Percentiles rank a stretch among this genome's conserved stretches.
Evolutionary conservation across 92 coral and sea anemone genomes (phyloP).

Genomic region (Paramuricea clavata): DNA sequence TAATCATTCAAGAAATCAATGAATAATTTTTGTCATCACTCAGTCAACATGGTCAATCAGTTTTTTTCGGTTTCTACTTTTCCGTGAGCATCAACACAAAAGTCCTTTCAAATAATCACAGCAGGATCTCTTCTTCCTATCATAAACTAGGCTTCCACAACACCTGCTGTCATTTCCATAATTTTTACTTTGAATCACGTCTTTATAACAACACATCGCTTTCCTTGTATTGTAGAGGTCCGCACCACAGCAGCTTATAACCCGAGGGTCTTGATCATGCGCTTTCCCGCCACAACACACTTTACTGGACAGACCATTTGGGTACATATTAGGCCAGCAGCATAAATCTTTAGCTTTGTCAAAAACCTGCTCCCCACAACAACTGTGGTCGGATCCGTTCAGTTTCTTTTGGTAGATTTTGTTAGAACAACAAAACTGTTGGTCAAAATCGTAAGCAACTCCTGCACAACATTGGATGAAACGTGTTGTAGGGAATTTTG

Average conservation of each 20-base stretch:
- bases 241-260: not conserved
- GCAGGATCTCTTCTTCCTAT: not conserved
- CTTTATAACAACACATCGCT: not conserved
- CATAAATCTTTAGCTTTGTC: not conserved
- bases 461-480: not conserved
- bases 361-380: not conserved
- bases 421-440: slow-evolving; percentile 9
- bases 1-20: not conserved
- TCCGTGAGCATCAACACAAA: not conserved
- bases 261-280: not conserved
- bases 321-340: not conserved
- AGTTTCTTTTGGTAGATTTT: not conserved
- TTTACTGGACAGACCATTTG: not conserved
- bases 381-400: not conserved
- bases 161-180: not conserved
- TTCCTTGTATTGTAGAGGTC: not conserved
- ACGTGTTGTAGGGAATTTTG: not conserved
- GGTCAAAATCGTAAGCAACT: not conserved
- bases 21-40: not conserved
- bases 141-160: not conserved
- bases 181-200: not conserved
- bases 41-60: not conserved
- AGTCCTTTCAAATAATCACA: not conserved
- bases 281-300: slow-evolving; percentile 4
- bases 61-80: not conserved